Base-by-base conservation (phyloP, 2,113 vertebrate genomes). In the Psophia crepitans region DNA sequence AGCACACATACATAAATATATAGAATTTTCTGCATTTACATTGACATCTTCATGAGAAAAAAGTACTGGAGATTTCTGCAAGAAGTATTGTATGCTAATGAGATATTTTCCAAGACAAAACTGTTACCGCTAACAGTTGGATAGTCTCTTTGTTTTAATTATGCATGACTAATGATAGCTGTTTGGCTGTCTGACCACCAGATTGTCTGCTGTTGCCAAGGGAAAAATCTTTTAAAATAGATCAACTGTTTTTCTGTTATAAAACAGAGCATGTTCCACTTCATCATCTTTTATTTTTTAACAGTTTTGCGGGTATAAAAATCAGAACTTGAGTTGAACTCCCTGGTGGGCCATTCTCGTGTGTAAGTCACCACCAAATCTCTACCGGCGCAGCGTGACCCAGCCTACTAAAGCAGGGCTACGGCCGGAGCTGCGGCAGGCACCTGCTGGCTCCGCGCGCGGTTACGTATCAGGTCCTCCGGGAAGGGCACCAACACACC, bases 131-230 rank as follows among this genome's bases (percentile, higher is more conserved):
- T 94, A 94, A 87, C 74, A 91, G 88, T 93, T 93, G 58, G 61
- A 90, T 58, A 81, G 86, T 87, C 43, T 85, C 91, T 97, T 95
- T 94, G 80, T 95, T 96, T 94, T 96, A 97, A 95, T 96, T 97
- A 96, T 93, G 71, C 66, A 94, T 96, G 95, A 94, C 71, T 96
- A 90, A 95, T 70, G 60, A 88, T 64, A 79, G 91, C 82, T 96
- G 56, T 79, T 96, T 96, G 95, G 90, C 87, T 96, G 57, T 73
- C 87, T 96, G 95, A 97, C 93, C 88, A 97, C 68, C 90, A 97
- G 80, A 83, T 46, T 90, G 84, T 60, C 81, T 96, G 56, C 44
- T 12, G 57, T 86, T 96, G 86, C 76, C 78, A 96, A 96, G 91
- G 87, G 89, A 96, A 94, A 94, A 85, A 97, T 80, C 56, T 94